Percentiles rank a stretch among this genome's conserved stretches.
phyloP scores from a whole-genome alignment of 2,113 vertebrate species.

The Ceyx margarethae region DNA sequence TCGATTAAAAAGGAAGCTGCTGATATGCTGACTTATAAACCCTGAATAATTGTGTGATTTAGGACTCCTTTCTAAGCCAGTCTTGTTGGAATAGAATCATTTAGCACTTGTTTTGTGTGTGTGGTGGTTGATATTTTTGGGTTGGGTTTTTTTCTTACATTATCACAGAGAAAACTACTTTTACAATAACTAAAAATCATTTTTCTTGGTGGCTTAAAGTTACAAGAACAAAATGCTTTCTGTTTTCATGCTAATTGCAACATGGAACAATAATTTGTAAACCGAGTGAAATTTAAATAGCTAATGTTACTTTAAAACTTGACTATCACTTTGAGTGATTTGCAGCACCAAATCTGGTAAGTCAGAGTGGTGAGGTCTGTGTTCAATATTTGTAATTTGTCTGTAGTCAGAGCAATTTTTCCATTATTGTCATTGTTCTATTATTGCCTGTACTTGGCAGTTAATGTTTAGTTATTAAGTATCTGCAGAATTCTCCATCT shows the following conservation, averaged over 20 bases:
- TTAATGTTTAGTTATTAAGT: not conserved
- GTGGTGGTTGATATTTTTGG: too few relatives aligned
- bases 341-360: not conserved
- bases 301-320: not conserved
- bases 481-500: not conserved
- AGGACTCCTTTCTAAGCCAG: not conserved
- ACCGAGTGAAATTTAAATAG: not conserved
- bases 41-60: not conserved
- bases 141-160: not conserved
- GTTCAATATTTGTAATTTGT: not conserved
- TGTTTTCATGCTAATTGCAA: not conserved
- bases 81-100: not conserved
- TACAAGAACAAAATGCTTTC: not conserved
- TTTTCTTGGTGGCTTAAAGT: not conserved
- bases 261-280: not conserved
- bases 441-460: not conserved
- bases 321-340: not conserved
- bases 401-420: not conserved
- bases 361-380: not conserved
- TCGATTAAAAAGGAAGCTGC: not conserved
- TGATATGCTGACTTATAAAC: not conserved
- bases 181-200: not conserved
- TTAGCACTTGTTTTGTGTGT: not conserved
- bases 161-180: not conserved
- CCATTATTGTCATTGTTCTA: not conserved